A percentile compares a stretch with the other conserved stretches of the same genome.
These are phyloP conservation scores for Puntigrus tetrazona DNA, from an alignment of 2,113 vertebrate species.

Conservation along the genomic window DNA sequence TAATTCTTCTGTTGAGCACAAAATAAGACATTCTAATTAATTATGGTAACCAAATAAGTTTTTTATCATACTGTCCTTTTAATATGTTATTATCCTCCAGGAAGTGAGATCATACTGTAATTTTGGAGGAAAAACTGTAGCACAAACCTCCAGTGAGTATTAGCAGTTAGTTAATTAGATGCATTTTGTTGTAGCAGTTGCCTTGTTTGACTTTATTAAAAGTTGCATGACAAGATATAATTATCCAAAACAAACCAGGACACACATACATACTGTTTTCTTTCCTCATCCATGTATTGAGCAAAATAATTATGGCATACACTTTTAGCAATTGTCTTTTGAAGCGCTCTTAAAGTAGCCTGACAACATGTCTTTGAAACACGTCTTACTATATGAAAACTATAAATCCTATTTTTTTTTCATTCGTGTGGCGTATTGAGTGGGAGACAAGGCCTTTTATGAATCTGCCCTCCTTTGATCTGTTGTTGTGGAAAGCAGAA, in stretches of 20 bases:
- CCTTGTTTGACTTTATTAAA: not conserved
- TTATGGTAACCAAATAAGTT: no score
- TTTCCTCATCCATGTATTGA: not conserved
- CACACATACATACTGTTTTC: not conserved
- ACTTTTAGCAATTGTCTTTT: not conserved
- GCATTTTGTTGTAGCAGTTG: not conserved
- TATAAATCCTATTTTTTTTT: not conserved
- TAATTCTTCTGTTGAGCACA: no score
- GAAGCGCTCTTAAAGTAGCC: not conserved
- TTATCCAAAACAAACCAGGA: not conserved
- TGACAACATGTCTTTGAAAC: not conserved
- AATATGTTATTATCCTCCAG: no score
- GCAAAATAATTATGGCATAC: not conserved
- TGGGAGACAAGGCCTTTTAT: conserved; percentile 16
- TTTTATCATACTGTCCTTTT: no score
- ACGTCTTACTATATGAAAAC: not conserved
- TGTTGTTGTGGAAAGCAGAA: conserved; percentile 9
- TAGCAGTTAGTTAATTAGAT: not conserved
- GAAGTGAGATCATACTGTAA: not conserved
- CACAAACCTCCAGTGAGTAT: not conserved
- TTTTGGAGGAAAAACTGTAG: not conserved
- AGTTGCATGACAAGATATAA: not conserved
- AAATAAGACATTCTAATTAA: no score
- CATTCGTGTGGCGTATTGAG: not conserved
- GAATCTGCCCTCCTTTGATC: conserved; percentile 9